A percentile compares a stretch with the other conserved stretches of the same genome.
These are phyloP conservation scores for Gila robusta DNA, from an alignment of 2,797 vertebrate genomes.

Conservation along the genomic window DNA sequence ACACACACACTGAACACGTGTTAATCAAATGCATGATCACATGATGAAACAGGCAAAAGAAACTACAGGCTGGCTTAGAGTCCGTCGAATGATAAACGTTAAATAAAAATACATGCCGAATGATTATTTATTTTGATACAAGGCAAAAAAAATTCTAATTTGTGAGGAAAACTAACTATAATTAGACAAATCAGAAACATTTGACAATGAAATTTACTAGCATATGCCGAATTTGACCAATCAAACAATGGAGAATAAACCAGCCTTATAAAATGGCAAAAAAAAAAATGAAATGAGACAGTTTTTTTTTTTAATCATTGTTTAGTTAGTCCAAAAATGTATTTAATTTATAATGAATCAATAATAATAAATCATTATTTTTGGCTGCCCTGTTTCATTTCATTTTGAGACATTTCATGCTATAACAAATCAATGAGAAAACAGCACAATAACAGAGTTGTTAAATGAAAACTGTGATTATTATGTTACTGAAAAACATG, in stretches of 20 bases:
- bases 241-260: slow-evolving; percentile 8
- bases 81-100: neutral
- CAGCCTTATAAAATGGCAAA: slow-evolving; percentile 70
- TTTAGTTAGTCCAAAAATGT: neutral
- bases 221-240: neutral
- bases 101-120: neutral
- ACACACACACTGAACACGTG: slow-evolving; percentile 50
- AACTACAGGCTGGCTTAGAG: neutral
- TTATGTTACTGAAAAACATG: slow-evolving; percentile 47
- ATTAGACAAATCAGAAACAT: neutral
- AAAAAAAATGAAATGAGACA: slow-evolving; percentile 69
- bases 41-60: slow-evolving; percentile 65
- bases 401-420: slow-evolving; percentile 73
- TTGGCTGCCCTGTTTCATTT: slow-evolving; percentile 34
- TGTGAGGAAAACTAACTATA: neutral
- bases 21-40: slow-evolving; percentile 74
- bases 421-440: slow-evolving; percentile 57
- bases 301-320: neutral
- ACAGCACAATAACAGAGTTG: slow-evolving; percentile 32
- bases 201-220: neutral
- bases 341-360: neutral
- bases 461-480: slow-evolving; percentile 9
- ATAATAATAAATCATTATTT: neutral
- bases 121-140: neutral
- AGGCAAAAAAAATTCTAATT: neutral